Percentiles rank a stretch among this genome's conserved stretches.
These are phyloP conservation scores for Glandiceps talaboti DNA, from an alignment of 53 echinoderm and acorn worm species.

Conservation along the genomic window DNA sequence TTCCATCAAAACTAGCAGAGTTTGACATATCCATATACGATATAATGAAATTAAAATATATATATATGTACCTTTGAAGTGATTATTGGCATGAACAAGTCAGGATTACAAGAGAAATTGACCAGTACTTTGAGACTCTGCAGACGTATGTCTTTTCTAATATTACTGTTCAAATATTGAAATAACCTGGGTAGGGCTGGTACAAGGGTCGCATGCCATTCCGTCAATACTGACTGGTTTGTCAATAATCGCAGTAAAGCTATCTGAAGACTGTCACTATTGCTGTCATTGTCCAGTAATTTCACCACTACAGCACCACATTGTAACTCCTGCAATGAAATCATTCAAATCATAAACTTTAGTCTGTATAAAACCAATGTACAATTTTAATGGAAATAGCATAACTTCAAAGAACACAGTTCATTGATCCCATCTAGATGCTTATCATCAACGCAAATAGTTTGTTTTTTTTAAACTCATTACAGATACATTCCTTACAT, in stretches of 20 bases:
- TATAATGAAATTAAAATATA: too few species aligned
- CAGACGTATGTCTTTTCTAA: constrained; percentile 9
- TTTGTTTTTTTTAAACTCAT: too few species aligned
- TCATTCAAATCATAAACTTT: too few species aligned
- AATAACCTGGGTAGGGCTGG: not conserved
- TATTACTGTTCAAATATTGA: constrained; percentile 1
- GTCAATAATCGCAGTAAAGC: not conserved
- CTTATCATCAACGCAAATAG: too few species aligned
- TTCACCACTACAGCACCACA: not conserved
- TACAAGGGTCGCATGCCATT: not conserved
- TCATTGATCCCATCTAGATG: too few species aligned
- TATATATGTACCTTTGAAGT: not conserved
- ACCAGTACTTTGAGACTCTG: constrained; percentile 30
- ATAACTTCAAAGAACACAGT: too few species aligned
- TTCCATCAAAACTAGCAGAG: too few species aligned
- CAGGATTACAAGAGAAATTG: constrained; percentile 18
- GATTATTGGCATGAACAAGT: not conserved
- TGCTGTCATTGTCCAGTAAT: not conserved
- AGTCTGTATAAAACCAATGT: too few species aligned
- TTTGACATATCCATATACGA: too few species aligned
- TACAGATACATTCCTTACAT: too few species aligned
- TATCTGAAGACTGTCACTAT: not conserved
- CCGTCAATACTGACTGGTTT: not conserved
- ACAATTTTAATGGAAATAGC: too few species aligned
- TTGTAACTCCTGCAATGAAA: not conserved